These are phyloP conservation scores for Phyllotreta cruciferae DNA, from an alignment of 2,888 invertebrate genomes.

Conservation along the genomic window DNA sequence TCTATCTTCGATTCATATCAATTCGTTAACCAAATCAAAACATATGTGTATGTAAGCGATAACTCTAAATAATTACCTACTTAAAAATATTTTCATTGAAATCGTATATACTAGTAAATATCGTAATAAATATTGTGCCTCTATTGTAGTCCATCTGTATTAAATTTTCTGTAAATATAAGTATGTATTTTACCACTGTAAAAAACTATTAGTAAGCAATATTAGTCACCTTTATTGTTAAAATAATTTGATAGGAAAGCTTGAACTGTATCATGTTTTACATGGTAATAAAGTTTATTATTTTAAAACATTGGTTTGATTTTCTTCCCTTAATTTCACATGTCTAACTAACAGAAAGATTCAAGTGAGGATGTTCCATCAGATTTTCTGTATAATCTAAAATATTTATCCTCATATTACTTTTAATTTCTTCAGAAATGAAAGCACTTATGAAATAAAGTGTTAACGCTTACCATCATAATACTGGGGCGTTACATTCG, in stretches of 20 bases:
- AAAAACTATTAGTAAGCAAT: constrained; percentile 51
- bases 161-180: constrained; percentile 41
- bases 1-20: too few relatives aligned
- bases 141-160: constrained; percentile 36
- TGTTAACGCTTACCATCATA: constrained; percentile 43
- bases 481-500: constrained; percentile 29
- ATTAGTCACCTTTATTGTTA: constrained; percentile 45
- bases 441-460: constrained; percentile 31
- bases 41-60: background rate
- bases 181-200: constrained; percentile 37
- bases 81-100: constrained; percentile 19
- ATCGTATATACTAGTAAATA: constrained; percentile 26
- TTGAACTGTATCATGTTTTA: constrained; percentile 48
- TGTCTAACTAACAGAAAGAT: background rate
- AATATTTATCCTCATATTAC: background rate
- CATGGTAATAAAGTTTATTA: constrained; percentile 47
- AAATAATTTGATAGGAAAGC: constrained; percentile 44
- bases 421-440: background rate
- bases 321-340: background rate
- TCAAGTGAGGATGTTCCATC: background rate
- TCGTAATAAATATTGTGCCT: constrained; percentile 43
- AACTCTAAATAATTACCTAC: constrained; percentile 2
- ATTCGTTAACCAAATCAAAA: background rate
- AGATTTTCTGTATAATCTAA: too few relatives aligned
- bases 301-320: constrained; percentile 11